phyloP scores from a whole-genome alignment of 1,140 invertebrate genomes.

The Drosophila albomicans region DNA sequence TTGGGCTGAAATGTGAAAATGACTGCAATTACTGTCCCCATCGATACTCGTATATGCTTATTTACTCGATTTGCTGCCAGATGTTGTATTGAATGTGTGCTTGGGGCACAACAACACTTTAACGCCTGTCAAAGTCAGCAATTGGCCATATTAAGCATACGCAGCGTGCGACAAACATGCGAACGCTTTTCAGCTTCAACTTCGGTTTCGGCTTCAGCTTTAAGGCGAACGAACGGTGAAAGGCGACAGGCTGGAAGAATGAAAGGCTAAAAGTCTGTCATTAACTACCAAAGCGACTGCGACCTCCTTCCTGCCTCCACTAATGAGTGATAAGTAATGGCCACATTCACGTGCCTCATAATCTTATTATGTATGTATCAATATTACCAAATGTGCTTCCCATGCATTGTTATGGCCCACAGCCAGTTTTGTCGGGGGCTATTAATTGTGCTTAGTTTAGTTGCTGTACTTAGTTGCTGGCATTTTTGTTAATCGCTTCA shows the following conservation, averaged over 20 bases:
- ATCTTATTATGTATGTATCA: constrained; percentile 73
- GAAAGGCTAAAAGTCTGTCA: constrained; percentile 40
- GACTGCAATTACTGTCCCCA: constrained; percentile 33
- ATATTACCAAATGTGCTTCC: constrained; percentile 55
- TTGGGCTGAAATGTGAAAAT: constrained; percentile 18
- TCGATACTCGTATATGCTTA: constrained; percentile 2
- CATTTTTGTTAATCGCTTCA: constrained; percentile 77
- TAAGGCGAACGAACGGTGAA: constrained; percentile 12
- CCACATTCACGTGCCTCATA: constrained; percentile 71
- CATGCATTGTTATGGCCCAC: constrained; percentile 61
- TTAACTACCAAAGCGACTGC: constrained; percentile 41
- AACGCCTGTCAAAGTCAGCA: constrained; percentile 30
- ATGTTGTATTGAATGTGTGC: constrained; percentile 11
- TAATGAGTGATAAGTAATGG: constrained; percentile 74
- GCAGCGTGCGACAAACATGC: constrained; percentile 39
- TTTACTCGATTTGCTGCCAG: constrained; percentile 6
- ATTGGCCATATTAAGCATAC: constrained; percentile 50
- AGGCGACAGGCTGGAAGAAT: constrained; percentile 9
- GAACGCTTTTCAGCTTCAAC: constrained; percentile 1
- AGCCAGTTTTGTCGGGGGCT: constrained; percentile 39
- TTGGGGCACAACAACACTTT: constrained; percentile 15
- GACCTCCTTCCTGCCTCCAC: constrained; percentile 18
- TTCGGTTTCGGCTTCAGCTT: background rate
- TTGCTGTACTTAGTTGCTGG: constrained; percentile 72
- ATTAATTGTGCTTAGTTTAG: constrained; percentile 80